Base-by-base conservation (phyloP, 1,140 invertebrate genomes). In the Gryon sp. region DNA sequence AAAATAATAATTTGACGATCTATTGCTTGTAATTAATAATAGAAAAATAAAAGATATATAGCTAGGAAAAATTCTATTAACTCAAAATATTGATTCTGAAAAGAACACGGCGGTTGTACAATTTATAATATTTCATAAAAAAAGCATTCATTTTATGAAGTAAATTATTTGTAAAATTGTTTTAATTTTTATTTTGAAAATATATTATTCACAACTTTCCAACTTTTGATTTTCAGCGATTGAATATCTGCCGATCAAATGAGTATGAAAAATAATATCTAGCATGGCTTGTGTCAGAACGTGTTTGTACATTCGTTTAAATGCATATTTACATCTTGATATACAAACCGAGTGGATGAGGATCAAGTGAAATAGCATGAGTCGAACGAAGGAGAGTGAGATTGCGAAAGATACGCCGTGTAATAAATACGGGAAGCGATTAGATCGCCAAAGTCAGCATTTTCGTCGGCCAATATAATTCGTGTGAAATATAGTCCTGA, bases 351-450 rank as follows among this genome's bases (percentile, higher is more conserved):
- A 26, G 45, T 30, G 48, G 63, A 70, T 75, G 60, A 70, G 32
- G 45, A 30, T 40, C 30, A 55, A 68, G 65, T 46, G 69, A 74
- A 36, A 46, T 34, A 52, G 22, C 15, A 18, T 20, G 9, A 41
- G 12, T 6, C 20, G 50, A 38, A 75, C n/a, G 55, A 66, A 68
- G 50, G 65, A 60, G 68, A 55, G 43, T 36, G 53, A 60, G 69
- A 70, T 75, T 62, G 45, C 12, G 60, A 79, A 70, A 78, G 69
- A 76, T 72, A 75, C 62, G 50, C 34, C 14, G 30, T 48, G 78
- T 59, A 80, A 82, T 82, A 82, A 82, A 82, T 82, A 82, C 79
- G 62, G 70, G 75, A 75, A 82, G 74, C 68, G 78, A 82, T 82
- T 80, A 80, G 70, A 82, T 82, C 80, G 66, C 70, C 50, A 74